Percentiles rank a stretch among this genome's conserved stretches.
phyloP scores from a whole-genome alignment of 2,797 vertebrate genomes.

The Rhincodon typus region DNA sequence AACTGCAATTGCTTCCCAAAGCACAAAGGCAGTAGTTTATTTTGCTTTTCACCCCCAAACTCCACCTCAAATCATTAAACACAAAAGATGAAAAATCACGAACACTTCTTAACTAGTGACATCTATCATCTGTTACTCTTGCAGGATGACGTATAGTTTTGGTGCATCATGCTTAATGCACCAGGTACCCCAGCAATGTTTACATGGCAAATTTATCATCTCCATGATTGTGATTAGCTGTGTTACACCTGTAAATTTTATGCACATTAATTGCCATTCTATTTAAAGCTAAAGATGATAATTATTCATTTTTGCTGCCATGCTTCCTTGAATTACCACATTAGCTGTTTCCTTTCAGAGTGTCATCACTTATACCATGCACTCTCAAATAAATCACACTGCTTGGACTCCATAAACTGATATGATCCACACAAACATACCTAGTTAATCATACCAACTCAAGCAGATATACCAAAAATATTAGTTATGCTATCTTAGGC shows the following conservation, averaged over 20 bases:
- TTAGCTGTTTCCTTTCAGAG: background rate
- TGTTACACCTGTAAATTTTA: background rate
- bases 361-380: background rate
- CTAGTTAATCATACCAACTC: background rate
- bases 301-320: background rate
- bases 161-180: background rate
- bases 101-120: background rate
- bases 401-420: background rate
- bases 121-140: background rate
- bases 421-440: background rate
- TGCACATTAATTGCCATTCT: background rate
- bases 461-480: background rate
- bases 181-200: background rate
- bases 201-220: background rate
- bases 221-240: background rate
- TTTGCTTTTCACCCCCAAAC: background rate
- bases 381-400: background rate
- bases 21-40: background rate
- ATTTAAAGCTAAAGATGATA: background rate
- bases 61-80: background rate
- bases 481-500: background rate
- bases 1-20: background rate
- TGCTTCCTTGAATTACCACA: background rate
- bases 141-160: background rate
- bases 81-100: background rate